These are phyloP conservation scores for Pagrus major DNA, from an alignment of 2,113 vertebrate species.

Conservation along the genomic window DNA sequence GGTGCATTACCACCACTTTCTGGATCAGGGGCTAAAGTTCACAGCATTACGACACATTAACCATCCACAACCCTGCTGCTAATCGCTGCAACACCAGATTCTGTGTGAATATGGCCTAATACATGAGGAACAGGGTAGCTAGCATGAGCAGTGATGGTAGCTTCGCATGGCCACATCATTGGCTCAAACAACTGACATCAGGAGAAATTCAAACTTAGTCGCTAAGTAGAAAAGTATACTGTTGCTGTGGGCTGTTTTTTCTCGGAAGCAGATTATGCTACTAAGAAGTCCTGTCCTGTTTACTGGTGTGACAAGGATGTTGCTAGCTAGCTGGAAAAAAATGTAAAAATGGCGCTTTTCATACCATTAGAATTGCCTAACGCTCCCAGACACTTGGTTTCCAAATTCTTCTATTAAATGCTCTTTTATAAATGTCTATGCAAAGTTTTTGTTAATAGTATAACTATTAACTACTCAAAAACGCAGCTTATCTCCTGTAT, in stretches of 20 bases:
- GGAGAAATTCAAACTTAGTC: background rate
- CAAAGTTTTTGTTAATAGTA: background rate
- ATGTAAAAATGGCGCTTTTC: background rate
- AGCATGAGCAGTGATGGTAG: background rate
- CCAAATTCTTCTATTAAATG: background rate
- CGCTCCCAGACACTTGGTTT: background rate
- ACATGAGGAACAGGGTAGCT: background rate
- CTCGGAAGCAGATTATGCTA: background rate
- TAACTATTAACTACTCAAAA: background rate
- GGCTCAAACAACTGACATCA: background rate
- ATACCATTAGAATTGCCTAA: background rate
- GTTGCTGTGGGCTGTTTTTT: background rate
- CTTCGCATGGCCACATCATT: slow-evolving; percentile 7
- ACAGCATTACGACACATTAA: too few relatives aligned
- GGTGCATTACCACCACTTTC: too few relatives aligned
- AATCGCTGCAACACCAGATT: too few relatives aligned
- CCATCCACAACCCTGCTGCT: too few relatives aligned
- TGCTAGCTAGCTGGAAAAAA: background rate
- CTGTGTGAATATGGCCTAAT: too few relatives aligned
- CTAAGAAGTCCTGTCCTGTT: background rate
- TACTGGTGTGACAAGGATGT: background rate
- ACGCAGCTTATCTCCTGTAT: background rate
- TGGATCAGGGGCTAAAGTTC: too few relatives aligned
- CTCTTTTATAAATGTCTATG: background rate
- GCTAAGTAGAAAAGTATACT: background rate